These are phyloP conservation scores for Tubulanus polymorphus DNA, from an alignment of 2,888 invertebrate species.

Conservation along the genomic window DNA sequence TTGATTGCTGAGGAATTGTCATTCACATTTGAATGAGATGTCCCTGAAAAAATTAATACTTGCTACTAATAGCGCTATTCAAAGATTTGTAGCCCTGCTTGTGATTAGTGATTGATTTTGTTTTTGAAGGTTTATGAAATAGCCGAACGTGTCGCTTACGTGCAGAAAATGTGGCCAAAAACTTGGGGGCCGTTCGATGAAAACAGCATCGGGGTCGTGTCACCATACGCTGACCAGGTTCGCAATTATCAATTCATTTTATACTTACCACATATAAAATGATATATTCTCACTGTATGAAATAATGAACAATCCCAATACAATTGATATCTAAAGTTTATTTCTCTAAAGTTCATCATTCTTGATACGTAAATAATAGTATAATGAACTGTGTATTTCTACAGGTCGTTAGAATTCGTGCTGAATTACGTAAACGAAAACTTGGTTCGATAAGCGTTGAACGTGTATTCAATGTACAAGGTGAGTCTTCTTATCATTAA, in stretches of 20 bases:
- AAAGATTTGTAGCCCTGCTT: too few relatives aligned
- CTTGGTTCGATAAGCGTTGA: constrained; percentile 76
- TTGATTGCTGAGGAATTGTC: too few relatives aligned
- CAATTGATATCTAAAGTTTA: not conserved
- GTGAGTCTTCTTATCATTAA: too few relatives aligned
- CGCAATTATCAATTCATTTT: constrained; percentile 3
- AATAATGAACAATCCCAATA: not conserved
- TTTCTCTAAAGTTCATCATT: constrained; percentile 1
- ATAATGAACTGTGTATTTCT: too few relatives aligned
- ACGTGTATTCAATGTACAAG: constrained; percentile 78
- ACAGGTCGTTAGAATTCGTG: constrained; percentile 62
- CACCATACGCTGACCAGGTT: constrained; percentile 77
- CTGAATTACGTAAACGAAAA: constrained; percentile 69
- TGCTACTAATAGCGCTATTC: too few relatives aligned
- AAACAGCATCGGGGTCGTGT: constrained; percentile 77
- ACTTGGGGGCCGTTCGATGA: constrained; percentile 68
- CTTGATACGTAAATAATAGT: too few relatives aligned
- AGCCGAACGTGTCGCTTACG: constrained; percentile 69
- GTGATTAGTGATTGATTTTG: too few relatives aligned
- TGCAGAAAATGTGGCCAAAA: constrained; percentile 71
- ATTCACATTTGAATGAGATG: too few relatives aligned
- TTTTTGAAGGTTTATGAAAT: constrained; percentile 65
- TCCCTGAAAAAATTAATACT: too few relatives aligned
- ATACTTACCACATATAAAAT: not conserved
- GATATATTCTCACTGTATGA: not conserved